phyloP scores from a whole-genome alignment of 2,113 vertebrate species.

The Pao palembangensis region DNA sequence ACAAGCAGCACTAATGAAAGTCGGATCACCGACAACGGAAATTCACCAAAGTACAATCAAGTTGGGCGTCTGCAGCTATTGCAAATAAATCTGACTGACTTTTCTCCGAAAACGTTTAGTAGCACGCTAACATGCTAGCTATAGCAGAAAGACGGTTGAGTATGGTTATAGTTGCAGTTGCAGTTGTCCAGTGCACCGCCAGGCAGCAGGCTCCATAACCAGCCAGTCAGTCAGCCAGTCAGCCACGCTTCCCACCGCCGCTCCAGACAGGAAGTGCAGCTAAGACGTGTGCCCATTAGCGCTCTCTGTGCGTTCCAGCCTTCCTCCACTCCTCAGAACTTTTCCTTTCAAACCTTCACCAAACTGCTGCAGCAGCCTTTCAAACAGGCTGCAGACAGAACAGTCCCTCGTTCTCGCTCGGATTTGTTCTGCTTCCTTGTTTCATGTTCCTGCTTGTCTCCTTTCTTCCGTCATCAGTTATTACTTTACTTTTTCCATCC shows the following conservation, averaged over 20 bases:
- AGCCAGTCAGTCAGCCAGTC: background rate
- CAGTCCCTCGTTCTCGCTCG: background rate
- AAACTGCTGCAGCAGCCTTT: constrained; percentile 4
- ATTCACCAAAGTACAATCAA: constrained; percentile 5
- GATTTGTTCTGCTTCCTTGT: constrained; percentile 8
- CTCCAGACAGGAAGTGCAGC: background rate
- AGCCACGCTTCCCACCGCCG: background rate
- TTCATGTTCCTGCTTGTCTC: background rate
- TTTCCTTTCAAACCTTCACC: constrained; percentile 18
- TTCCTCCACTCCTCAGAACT: constrained; percentile 10
- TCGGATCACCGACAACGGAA: constrained; percentile 14
- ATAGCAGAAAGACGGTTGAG: no score
- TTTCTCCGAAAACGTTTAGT: no score
- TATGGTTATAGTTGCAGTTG: no score
- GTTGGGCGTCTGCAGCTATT: background rate
- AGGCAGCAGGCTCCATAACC: background rate
- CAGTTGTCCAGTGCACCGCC: no score
- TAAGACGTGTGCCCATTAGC: constrained; percentile 14
- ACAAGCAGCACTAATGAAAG: constrained; percentile 43
- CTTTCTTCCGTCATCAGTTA: no score
- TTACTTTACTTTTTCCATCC: background rate
- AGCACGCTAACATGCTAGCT: background rate
- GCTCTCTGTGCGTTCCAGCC: constrained; percentile 27
- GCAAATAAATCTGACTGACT: no score
- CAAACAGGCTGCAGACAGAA: background rate